Percentiles rank a stretch among this genome's conserved stretches.
Conservation (phyloP, 2,797 vertebrate genomes). For the Notolepis coatsorum region DNA sequence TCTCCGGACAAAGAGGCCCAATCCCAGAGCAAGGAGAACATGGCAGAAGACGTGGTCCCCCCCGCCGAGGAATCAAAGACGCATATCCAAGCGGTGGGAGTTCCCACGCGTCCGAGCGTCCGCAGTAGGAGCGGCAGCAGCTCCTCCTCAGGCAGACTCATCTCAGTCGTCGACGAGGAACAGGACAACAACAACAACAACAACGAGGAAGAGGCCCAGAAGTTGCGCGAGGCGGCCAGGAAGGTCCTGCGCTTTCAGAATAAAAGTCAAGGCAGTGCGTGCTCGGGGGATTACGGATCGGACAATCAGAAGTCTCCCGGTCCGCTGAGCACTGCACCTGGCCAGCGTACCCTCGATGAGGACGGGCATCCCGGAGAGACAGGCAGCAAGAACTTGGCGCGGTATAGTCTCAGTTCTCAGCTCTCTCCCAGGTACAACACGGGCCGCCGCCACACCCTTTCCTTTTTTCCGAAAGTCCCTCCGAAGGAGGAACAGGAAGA, state of each 20-base stretch:
- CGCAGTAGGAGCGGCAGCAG: background rate
- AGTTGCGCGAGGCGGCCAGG: constrained; percentile 78
- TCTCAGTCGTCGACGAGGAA: constrained; percentile 48
- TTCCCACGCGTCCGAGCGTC: background rate
- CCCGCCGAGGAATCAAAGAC: constrained; percentile 26
- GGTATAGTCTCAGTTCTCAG: constrained; percentile 42
- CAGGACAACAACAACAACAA: constrained; percentile 73
- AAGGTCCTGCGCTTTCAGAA: constrained; percentile 78
- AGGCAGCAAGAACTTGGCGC: constrained; percentile 55
- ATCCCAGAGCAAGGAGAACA: background rate
- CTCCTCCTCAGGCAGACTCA: constrained; percentile 30
- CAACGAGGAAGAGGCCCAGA: constrained; percentile 76
- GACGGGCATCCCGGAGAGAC: constrained; percentile 60
- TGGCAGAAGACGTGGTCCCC: background rate
- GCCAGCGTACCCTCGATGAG: constrained; percentile 64
- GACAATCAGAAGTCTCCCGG: constrained; percentile 64
- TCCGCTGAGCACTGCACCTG: constrained; percentile 18
- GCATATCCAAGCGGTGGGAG: background rate
- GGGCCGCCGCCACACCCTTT: constrained; percentile 71
- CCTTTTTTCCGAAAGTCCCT: constrained; percentile 47
- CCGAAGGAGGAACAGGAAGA: constrained; percentile 54
- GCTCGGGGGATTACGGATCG: constrained; percentile 63
- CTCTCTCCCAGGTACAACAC: constrained; percentile 45
- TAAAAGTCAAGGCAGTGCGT: constrained; percentile 71
- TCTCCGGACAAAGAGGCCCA: constrained; percentile 5